Conservation (phyloP, 2,113 vertebrate genomes). For the Microcebus griseorufus region DNA sequence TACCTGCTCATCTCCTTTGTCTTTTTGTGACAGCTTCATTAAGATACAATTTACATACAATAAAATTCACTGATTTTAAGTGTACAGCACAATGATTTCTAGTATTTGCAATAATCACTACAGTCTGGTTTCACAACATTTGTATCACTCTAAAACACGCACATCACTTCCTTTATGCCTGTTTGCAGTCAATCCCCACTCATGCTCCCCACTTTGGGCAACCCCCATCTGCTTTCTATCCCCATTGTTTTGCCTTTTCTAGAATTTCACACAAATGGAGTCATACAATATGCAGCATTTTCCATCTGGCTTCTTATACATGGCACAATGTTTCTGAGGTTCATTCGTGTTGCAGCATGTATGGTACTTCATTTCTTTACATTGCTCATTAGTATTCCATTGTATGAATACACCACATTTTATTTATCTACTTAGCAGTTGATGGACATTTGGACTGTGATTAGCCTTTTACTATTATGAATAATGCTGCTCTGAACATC, state of each 20-base stretch:
- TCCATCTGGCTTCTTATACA: background rate
- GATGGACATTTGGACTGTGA: background rate
- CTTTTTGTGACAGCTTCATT: background rate
- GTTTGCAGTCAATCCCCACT: too few relatives aligned
- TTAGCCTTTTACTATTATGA: background rate
- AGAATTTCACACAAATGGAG: background rate
- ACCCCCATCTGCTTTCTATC: background rate
- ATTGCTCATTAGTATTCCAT: background rate
- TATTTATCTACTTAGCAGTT: background rate
- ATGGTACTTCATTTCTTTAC: background rate
- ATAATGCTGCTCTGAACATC: background rate
- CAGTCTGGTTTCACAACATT: background rate
- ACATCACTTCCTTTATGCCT: background rate
- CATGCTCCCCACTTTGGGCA: rapidly evolving
- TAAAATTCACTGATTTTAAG: background rate
- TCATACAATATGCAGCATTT: background rate
- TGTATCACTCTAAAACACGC: background rate
- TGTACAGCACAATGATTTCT: background rate
- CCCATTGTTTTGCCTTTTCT: background rate
- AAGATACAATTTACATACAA: background rate
- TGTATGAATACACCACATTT: background rate
- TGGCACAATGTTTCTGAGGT: background rate
- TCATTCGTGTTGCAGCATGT: background rate
- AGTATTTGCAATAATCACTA: background rate
- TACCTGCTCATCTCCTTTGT: background rate